These are phyloP conservation scores for Trialeurodes vaporariorum DNA, from an alignment of 1,140 invertebrate species.

Conservation along the genomic window DNA sequence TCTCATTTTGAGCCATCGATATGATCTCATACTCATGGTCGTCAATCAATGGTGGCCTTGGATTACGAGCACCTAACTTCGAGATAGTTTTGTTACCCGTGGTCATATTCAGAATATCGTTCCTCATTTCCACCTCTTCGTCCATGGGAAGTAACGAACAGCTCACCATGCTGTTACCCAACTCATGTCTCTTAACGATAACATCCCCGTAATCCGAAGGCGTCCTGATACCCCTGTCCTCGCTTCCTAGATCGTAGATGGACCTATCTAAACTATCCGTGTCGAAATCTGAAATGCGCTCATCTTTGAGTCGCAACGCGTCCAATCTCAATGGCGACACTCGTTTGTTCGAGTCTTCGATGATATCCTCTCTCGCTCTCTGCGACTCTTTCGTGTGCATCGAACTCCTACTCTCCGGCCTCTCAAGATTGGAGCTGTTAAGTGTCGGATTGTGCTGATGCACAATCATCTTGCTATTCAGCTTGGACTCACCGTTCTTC, in stretches of 20 bases:
- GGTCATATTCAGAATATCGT: slow-evolving; percentile 47
- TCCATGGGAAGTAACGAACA: slow-evolving; percentile 51
- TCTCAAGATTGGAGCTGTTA: not conserved
- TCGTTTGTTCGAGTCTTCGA: not conserved
- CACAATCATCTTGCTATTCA: not conserved
- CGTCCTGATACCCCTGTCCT: slow-evolving; percentile 33
- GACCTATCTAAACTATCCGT: slow-evolving; percentile 63
- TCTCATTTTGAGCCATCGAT: slow-evolving; percentile 18
- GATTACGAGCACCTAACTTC: slow-evolving; percentile 28
- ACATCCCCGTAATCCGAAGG: slow-evolving; percentile 43
- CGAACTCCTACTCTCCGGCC: not conserved
- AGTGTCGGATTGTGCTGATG: not conserved
- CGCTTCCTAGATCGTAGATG: slow-evolving; percentile 30
- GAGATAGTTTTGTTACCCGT: slow-evolving; percentile 45
- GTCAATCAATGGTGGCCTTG: slow-evolving; percentile 17
- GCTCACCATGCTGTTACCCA: not conserved
- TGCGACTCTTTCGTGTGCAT: not conserved
- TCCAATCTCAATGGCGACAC: not conserved
- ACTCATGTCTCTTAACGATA: not conserved
- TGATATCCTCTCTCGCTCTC: not conserved
- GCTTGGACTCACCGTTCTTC: not conserved
- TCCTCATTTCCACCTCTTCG: slow-evolving; percentile 62
- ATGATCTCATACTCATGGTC: slow-evolving; percentile 36
- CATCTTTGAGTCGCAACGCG: not conserved
- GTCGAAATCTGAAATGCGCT: slow-evolving; percentile 28